phyloP scores from a whole-genome alignment of 2,113 vertebrate species.

The Myiozetetes cayanensis region DNA sequence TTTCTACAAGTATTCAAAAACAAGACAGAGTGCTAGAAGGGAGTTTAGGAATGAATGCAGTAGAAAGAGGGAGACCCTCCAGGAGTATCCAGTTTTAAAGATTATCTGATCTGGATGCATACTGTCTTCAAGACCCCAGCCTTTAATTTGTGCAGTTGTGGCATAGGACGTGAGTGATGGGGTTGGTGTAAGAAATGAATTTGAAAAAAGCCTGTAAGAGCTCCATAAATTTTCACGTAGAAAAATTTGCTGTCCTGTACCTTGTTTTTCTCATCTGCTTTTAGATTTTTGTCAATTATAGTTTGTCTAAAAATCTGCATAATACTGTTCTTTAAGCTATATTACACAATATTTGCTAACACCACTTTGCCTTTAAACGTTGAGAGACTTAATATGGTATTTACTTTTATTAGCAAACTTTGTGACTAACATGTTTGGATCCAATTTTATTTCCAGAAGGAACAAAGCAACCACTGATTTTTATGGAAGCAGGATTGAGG shows the following conservation, averaged over 20 bases:
- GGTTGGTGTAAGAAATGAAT: background rate
- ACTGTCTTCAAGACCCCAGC: background rate
- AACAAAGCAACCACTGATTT: slow-evolving; percentile 8
- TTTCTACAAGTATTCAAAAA: background rate
- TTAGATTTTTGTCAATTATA: background rate
- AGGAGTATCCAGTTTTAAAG: background rate
- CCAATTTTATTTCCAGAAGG: background rate
- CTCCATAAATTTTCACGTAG: slow-evolving; percentile 31
- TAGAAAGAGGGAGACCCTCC: background rate
- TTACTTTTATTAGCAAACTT: slow-evolving; percentile 8
- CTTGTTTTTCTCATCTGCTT: background rate
- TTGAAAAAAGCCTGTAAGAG: background rate
- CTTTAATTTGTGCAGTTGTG: background rate
- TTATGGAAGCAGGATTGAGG: slow-evolving; percentile 11
- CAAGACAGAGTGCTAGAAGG: background rate
- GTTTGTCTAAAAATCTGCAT: background rate
- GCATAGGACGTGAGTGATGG: background rate
- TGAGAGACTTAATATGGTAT: background rate
- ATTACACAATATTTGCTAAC: background rate
- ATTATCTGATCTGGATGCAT: slow-evolving; percentile 4
- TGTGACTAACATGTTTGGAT: background rate
- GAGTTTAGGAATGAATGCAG: background rate
- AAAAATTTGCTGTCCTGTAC: background rate
- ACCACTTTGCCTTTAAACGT: slow-evolving; percentile 46
- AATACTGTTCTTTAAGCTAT: background rate